Evolutionary conservation across 2,797 vertebrate genomes (phyloP), one percentile per base, ranked within the genome.

Genomic region (Mus caroli): DNA sequence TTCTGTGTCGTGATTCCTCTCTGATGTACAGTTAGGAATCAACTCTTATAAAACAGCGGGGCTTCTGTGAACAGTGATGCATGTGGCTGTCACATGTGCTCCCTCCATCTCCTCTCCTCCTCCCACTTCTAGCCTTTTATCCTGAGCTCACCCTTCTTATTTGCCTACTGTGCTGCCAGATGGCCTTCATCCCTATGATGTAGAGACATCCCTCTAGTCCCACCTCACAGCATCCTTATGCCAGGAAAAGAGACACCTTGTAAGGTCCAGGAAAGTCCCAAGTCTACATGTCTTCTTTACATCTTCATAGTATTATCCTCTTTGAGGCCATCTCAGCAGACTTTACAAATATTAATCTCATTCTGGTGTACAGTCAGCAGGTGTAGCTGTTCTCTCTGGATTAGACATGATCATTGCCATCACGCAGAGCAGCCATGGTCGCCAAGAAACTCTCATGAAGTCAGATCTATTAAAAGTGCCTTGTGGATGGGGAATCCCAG

Each of bases 371-470:
- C 10, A 69, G 58, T 60, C 43, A n/a, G 67, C 34, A 76, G 37
- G 86, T 88, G 71, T 88, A 58, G 54, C 86, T 88, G 71, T 60
- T 75, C 37, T 73, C 28, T 89, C 73, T 77, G 56, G 19, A 43
- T 76, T 89, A 62, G 73, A 46, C 40, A 46, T 77, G 71, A n/a
- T 8, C 73, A 26, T 20, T 24, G 31, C 73, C 31, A 17, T 17
- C 58, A 62, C 24, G 8, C 40, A 46, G 28, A 62, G 13, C 28
- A 89, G 71, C 19, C 62, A 40, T 17, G 28, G 4, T 58, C 26
- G 24, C 5, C 40, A 46, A 50, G 40, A 62, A 40, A n/a, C 40
- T 12, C 40, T 77, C 56, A 17, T 11, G 40, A 40, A n/a, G 14
- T 34, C 86, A 43, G 54, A 20, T 28, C 28, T 60, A 34, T 60